Conservation (phyloP, 2,888 invertebrate genomes). For the Epicampocera succincta region DNA sequence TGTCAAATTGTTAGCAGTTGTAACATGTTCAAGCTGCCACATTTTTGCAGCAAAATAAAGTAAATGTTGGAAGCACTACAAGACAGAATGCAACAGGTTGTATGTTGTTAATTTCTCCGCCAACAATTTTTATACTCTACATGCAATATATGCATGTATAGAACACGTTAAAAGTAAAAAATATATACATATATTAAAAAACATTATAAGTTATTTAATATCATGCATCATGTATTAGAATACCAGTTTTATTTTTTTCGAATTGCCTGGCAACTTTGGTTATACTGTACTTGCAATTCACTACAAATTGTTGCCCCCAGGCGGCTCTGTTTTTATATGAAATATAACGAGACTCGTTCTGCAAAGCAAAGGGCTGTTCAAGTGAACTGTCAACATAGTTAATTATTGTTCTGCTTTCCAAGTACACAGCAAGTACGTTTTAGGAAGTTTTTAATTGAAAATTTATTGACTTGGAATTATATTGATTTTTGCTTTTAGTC, state of each 20-base stretch:
- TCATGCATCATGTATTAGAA: too few species aligned
- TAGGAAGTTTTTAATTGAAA: not conserved
- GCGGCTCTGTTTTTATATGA: too few species aligned
- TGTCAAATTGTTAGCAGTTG: constrained; percentile 23
- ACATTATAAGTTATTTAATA: too few species aligned
- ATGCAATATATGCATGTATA: too few species aligned
- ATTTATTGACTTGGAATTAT: not conserved
- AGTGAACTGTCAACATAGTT: constrained; percentile 30
- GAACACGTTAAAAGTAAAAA: too few species aligned
- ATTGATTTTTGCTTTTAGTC: constrained; percentile 41
- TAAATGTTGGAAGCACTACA: not conserved
- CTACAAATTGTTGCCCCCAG: not conserved
- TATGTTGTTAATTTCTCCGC: too few species aligned
- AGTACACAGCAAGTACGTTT: constrained; percentile 35
- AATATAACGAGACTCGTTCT: constrained; percentile 33
- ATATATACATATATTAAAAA: too few species aligned
- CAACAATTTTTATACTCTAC: too few species aligned
- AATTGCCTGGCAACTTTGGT: too few species aligned
- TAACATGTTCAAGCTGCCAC: constrained; percentile 1
- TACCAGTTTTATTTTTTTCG: too few species aligned
- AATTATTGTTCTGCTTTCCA: constrained; percentile 43
- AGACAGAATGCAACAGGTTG: too few species aligned
- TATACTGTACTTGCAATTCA: not conserved
- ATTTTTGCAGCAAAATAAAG: not conserved
- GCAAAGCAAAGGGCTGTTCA: constrained; percentile 4